Evolutionary conservation across 2,888 invertebrate genomes (phyloP).

Genomic region (Homarus gammarus): DNA sequence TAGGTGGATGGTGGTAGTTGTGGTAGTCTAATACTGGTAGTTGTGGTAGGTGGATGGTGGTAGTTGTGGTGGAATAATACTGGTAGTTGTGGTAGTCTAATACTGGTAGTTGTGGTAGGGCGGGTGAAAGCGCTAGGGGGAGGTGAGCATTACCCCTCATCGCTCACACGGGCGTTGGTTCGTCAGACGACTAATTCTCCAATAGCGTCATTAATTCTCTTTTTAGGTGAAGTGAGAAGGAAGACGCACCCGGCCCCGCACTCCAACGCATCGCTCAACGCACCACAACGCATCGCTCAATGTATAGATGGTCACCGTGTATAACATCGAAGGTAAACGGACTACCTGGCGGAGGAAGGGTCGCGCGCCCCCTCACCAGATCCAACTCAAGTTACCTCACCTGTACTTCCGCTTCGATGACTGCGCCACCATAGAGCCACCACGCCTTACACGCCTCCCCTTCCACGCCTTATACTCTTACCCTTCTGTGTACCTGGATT

Average conservation of each 20-base stretch:
- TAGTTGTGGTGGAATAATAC: too few species aligned
- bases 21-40: too few species aligned
- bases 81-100: too few species aligned
- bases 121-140: not conserved
- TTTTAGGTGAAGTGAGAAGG: conserved; percentile 49
- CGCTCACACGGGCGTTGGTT: conserved; percentile 7
- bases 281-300: not conserved
- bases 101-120: too few species aligned
- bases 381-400: conserved; percentile 15
- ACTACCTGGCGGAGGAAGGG: not conserved
- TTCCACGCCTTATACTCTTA: not conserved
- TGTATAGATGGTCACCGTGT: not conserved
- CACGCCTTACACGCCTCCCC: not conserved
- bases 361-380: conserved; percentile 6
- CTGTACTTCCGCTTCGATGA: conserved; percentile 30
- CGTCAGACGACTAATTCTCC: conserved; percentile 33
- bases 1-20: too few species aligned
- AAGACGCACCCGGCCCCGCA: conserved; percentile 29
- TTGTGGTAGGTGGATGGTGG: too few species aligned
- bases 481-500: not conserved
- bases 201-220: conserved; percentile 52
- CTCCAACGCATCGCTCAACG: conserved; percentile 5
- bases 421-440: conserved; percentile 1
- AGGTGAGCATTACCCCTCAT: conserved; percentile 19
- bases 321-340: not conserved